A percentile compares a stretch with the other conserved stretches of the same genome.
These are phyloP conservation scores for Ptychochromis oligacanthus DNA, from an alignment of 2,113 vertebrate species.

Conservation along the genomic window DNA sequence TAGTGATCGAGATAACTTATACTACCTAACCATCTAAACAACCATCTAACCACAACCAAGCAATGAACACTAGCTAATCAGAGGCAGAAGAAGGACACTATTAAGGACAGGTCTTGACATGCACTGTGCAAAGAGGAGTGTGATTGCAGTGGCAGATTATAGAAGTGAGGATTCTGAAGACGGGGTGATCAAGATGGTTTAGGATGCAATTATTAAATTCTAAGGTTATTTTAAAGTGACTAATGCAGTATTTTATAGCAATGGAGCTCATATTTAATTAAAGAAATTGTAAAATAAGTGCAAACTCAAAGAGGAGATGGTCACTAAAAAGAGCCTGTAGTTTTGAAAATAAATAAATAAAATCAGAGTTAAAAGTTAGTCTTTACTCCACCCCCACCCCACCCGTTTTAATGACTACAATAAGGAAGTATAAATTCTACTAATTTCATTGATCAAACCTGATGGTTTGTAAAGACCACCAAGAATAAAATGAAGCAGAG, in stretches of 20 bases:
- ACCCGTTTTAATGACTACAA: background rate
- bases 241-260: background rate
- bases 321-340: background rate
- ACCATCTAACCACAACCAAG: too few species aligned
- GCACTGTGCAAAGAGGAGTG: too few species aligned
- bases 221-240: fast-evolving
- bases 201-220: background rate
- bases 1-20: too few species aligned
- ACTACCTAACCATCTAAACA: too few species aligned
- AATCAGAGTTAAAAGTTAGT: fast-evolving
- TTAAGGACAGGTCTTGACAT: too few species aligned
- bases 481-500: background rate
- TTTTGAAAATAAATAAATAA: too few species aligned
- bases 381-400: background rate
- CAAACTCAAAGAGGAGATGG: background rate
- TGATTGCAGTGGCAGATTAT: background rate
- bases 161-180: background rate
- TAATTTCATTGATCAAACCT: background rate
- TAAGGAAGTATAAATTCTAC: background rate
- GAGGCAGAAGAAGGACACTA: too few species aligned
- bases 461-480: background rate
- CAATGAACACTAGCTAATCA: too few species aligned
- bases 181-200: fast-evolving
- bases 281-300: background rate
- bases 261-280: background rate